Conservation (phyloP, 2,888 invertebrate genomes). For the Clivina fossor region DNA sequence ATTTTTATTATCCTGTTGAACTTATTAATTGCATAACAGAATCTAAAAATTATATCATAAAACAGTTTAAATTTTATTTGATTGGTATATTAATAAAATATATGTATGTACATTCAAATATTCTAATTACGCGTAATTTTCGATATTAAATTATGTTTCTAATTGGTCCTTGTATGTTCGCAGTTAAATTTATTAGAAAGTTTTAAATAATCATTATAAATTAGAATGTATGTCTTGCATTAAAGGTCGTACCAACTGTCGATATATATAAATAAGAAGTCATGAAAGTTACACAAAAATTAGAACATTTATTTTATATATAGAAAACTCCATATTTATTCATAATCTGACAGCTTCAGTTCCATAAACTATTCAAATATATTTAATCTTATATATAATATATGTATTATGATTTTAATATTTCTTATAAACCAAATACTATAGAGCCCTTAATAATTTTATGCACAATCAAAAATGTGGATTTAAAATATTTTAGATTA, state of each 20-base stretch:
- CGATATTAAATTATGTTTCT: not conserved
- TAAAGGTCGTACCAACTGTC: constrained; percentile 13
- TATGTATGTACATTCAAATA: not conserved
- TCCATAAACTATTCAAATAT: not conserved
- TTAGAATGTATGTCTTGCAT: constrained; percentile 13
- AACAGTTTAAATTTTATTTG: no score
- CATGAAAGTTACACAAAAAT: constrained; percentile 1
- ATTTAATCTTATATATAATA: not conserved
- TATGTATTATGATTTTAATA: not conserved
- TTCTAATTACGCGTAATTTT: not conserved
- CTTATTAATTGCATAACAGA: no score
- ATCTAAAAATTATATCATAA: no score
- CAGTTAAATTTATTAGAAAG: constrained; percentile 19
- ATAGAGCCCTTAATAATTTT: no score
- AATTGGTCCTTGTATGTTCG: constrained; percentile 2
- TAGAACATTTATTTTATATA: constrained; percentile 3
- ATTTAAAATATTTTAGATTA: no score
- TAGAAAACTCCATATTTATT: not conserved
- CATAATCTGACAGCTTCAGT: no score
- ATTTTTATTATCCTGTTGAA: no score
- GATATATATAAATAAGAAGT: no score
- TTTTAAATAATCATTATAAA: constrained; percentile 18
- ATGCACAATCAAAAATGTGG: no score
- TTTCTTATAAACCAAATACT: no score
- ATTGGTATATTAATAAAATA: no score